Conservation (phyloP, 2,888 invertebrate species). For the Yponomeuta plumbellus region DNA sequence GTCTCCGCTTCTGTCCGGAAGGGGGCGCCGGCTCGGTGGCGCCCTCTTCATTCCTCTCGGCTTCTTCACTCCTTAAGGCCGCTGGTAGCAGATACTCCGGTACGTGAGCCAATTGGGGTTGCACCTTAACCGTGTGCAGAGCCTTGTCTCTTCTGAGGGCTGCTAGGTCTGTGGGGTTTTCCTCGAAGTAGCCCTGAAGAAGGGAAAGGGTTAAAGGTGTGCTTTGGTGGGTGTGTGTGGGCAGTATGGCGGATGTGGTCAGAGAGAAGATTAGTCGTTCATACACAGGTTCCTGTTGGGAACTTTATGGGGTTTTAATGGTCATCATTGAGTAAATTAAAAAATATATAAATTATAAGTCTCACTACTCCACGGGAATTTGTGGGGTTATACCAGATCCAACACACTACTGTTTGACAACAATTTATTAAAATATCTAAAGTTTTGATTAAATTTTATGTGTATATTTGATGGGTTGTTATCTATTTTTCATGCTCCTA, state of each 20-base stretch:
- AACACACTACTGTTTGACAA: no score
- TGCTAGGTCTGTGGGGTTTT: constrained; percentile 91
- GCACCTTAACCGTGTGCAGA: constrained; percentile 88
- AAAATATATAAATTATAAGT: no score
- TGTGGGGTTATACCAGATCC: no score
- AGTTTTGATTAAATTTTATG: no score
- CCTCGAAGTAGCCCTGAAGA: constrained; percentile 90
- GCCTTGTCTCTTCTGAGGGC: constrained; percentile 91
- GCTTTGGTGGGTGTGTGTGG: background rate
- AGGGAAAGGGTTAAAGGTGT: background rate
- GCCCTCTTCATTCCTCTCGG: constrained; percentile 32
- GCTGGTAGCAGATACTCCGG: constrained; percentile 94
- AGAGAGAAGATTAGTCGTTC: constrained; percentile 75
- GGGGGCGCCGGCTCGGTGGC: constrained; percentile 30
- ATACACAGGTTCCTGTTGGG: constrained; percentile 30
- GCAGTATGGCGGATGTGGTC: constrained; percentile 28
- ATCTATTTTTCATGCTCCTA: no score
- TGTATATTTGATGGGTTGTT: no score
- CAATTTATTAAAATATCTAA: no score
- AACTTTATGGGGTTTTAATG: background rate
- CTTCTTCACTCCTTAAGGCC: constrained; percentile 74
- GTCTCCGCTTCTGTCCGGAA: constrained; percentile 40
- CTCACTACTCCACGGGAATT: no score
- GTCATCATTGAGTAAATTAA: constrained; percentile 8
- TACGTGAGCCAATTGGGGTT: constrained; percentile 91